phyloP scores from a whole-genome alignment of 2,797 vertebrate species.

The Rousettus madagascariensis region DNA sequence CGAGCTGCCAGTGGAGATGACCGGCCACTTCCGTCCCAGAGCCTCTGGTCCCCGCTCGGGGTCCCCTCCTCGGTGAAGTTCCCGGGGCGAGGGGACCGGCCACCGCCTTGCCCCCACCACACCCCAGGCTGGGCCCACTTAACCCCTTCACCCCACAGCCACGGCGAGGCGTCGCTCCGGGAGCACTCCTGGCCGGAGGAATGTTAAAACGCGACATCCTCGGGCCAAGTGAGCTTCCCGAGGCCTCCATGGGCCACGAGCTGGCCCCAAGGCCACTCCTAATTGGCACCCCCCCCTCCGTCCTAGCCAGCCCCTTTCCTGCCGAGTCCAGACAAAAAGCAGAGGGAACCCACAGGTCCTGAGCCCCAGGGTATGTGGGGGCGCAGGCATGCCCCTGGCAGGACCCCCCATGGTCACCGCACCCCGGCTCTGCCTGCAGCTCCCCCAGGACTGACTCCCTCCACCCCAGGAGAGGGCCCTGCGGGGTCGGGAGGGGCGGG shows the following conservation, averaged over 20 bases:
- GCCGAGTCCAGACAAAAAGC: accelerated
- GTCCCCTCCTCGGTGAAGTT: background rate
- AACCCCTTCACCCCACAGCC: background rate
- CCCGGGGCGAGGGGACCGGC: accelerated
- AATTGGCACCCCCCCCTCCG: no score
- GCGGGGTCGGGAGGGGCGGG: background rate
- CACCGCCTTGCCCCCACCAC: accelerated
- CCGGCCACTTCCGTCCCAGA: background rate
- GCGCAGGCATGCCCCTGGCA: background rate
- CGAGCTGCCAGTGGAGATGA: background rate
- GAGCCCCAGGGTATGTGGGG: background rate
- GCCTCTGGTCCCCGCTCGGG: accelerated
- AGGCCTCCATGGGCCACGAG: background rate
- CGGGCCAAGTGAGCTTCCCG: background rate
- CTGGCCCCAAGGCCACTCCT: background rate
- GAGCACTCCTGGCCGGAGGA: accelerated
- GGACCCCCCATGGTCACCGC: background rate
- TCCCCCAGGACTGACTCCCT: background rate
- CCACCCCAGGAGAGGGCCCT: background rate
- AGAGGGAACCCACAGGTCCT: accelerated
- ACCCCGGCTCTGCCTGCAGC: background rate
- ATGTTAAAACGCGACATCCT: accelerated
- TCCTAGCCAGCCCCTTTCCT: accelerated
- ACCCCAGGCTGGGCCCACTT: background rate
- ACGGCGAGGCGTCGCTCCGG: accelerated